These are phyloP conservation scores for Himalopsyche tibetana DNA, from an alignment of 2,888 invertebrate genomes.

Conservation along the genomic window DNA sequence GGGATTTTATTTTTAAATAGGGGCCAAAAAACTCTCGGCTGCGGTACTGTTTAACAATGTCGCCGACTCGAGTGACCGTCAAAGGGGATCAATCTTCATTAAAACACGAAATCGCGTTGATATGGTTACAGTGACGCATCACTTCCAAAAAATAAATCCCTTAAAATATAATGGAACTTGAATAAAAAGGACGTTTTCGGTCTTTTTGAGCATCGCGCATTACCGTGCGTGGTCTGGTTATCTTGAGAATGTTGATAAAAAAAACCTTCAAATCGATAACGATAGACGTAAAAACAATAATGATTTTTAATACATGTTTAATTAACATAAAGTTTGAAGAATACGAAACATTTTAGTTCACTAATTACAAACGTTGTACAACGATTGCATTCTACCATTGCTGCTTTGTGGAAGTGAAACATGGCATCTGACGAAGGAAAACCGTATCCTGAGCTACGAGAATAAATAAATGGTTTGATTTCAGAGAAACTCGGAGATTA, in stretches of 20 bases:
- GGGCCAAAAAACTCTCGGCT: slow-evolving; percentile 19
- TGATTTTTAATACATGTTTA: no score
- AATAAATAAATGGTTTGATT: no score
- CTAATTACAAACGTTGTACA: no score
- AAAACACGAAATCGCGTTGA: slow-evolving; percentile 41
- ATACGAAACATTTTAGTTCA: no score
- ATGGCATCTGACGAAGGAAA: no score
- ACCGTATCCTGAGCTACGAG: no score
- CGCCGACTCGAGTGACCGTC: slow-evolving; percentile 38
- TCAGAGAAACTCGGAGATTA: no score
- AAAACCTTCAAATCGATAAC: background rate
- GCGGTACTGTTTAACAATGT: slow-evolving; percentile 12
- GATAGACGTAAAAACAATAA: background rate
- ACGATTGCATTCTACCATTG: no score
- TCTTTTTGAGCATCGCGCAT: background rate
- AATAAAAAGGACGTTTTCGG: background rate
- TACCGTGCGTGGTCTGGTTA: background rate
- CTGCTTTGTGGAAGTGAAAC: no score
- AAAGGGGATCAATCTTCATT: slow-evolving; percentile 41
- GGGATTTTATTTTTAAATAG: background rate
- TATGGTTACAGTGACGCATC: slow-evolving; percentile 32
- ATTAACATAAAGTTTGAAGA: no score
- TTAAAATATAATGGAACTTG: background rate
- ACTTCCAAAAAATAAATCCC: slow-evolving; percentile 35
- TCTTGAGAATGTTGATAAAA: slow-evolving; percentile 18